Base-by-base conservation (phyloP, 2,797 vertebrate genomes). In the Malacoraja senta region DNA sequence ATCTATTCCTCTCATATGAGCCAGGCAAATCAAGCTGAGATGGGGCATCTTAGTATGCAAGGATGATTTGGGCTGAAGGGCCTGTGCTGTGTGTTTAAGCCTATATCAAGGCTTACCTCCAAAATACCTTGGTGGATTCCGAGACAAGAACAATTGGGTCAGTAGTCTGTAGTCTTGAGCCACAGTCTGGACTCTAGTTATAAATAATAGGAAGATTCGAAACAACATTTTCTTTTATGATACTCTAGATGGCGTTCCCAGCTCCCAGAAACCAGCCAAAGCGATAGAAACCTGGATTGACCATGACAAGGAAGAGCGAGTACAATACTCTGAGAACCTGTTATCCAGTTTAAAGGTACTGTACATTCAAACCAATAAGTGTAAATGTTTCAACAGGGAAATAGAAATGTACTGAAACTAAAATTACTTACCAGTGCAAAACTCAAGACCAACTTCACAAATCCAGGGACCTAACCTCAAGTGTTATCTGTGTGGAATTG, bases 261-360 rank as follows among this genome's bases (percentile, higher is more conserved):
- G 96, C 95, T 99, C 99, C 94, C 99, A 99, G 97, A 99, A 99
- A 95, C 98, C 99, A 94, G 97, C 96, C 13, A 95, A 95, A 95
- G 98, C 98, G 78, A 99, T 99, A 68, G 97, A 97, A 95, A 97
- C 98, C 0, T 99, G 99, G 99, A 98, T 99, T 95, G 98, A 98
- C 95, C 97, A 98, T 96, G 99, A 99, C 96, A 99, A 99, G 96
- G 98, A 99, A 93, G 99, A 99, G 94, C 96, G 99, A 94, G 98
- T 97, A 0, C 97, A 97, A 95, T 99, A 98, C 95, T 97, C 97
- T 3, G 98, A 98, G 93, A 96, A 97, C 2, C 98, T 99, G 24
- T 96, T 95, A 93, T 98, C 98, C 0, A 99, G 97, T 94, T 97
- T 99, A 21, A 99, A 99, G 98, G 99, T 99, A 96, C 19, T 29